A percentile compares a stretch with the other conserved stretches of the same genome.
Evolutionary conservation across 2,888 invertebrate genomes (phyloP).

Genomic region (Eupithecia subumbrata): DNA sequence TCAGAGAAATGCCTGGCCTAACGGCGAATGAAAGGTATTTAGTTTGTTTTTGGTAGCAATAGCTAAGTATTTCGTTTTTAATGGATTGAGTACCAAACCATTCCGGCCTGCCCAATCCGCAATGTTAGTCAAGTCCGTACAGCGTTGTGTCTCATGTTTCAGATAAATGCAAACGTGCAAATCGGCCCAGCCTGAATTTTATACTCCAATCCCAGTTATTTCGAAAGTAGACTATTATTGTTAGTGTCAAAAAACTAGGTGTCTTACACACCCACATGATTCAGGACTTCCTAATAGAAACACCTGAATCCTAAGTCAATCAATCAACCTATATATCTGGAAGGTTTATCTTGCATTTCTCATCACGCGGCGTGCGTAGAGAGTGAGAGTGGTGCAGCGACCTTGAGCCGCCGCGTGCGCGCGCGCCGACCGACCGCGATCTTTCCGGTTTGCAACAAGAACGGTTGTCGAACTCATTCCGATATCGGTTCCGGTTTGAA

Average conservation of each 20-base stretch:
- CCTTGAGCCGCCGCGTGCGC: conserved; percentile 32
- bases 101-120: too few species aligned
- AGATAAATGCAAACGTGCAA: background rate
- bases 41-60: too few species aligned
- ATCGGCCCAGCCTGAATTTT: background rate
- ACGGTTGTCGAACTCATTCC: conserved; percentile 39
- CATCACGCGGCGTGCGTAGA: conserved; percentile 8
- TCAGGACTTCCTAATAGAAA: background rate
- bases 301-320: background rate
- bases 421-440: conserved; percentile 28
- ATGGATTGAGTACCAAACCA: too few species aligned
- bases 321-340: background rate
- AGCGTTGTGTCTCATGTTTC: background rate
- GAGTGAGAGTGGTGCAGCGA: conserved; percentile 26
- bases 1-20: too few species aligned
- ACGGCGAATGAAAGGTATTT: too few species aligned
- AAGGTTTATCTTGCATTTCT: conserved; percentile 11
- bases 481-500: conserved; percentile 28
- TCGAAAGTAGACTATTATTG: background rate
- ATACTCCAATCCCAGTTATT: background rate
- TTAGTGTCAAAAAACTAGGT: background rate
- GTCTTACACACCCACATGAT: background rate
- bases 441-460: conserved; percentile 39
- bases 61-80: too few species aligned
- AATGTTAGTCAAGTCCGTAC: too few species aligned